Conservation (phyloP, 2,888 invertebrate genomes). For the Polydrusus tereticollis region DNA sequence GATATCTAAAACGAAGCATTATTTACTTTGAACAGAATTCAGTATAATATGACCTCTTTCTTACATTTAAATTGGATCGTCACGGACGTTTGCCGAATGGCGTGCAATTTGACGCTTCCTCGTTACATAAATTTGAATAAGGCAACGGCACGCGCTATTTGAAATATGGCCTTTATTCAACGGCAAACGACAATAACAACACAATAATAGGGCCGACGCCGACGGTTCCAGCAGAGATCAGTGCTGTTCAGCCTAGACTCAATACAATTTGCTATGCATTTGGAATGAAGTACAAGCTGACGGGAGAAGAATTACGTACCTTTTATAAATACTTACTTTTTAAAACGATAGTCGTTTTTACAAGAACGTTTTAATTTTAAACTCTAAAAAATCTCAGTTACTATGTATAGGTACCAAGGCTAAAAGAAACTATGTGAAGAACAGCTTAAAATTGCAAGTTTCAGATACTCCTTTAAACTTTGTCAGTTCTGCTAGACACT, state of each 20-base stretch:
- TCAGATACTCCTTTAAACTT: no score
- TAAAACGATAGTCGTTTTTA: no score
- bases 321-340: no score
- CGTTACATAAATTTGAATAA: constrained; percentile 30
- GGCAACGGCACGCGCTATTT: constrained; percentile 17
- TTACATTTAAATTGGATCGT: constrained; percentile 9
- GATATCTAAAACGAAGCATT: neutral
- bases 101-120: constrained; percentile 7
- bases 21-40: neutral
- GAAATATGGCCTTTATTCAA: constrained; percentile 23
- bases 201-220: constrained; percentile 10
- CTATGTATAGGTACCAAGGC: no score
- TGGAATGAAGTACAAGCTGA: neutral
- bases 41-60: neutral
- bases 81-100: neutral
- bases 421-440: no score
- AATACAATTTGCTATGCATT: neutral
- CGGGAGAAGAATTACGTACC: no score
- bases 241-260: neutral
- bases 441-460: no score
- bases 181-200: constrained; percentile 18
- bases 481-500: no score
- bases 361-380: no score
- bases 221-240: constrained; percentile 10
- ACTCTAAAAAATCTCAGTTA: no score